These are phyloP conservation scores for Drosophila burlai DNA, from an alignment of 1,140 invertebrate genomes.

Conservation along the genomic window DNA sequence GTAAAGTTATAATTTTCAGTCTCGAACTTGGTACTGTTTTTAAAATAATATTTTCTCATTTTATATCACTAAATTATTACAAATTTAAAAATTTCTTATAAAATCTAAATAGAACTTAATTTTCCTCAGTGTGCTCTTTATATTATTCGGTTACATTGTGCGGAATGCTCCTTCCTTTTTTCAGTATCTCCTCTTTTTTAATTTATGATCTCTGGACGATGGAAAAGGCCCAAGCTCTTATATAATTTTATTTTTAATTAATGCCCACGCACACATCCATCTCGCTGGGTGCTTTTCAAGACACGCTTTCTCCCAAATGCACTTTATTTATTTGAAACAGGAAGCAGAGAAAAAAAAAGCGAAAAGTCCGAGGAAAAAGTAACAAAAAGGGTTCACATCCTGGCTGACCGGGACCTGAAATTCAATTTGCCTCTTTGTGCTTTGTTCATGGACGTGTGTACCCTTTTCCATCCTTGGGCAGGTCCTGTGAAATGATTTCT, in stretches of 20 bases:
- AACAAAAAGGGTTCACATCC: slow-evolving; percentile 43
- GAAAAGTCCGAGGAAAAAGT: slow-evolving; percentile 33
- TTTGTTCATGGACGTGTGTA: slow-evolving; percentile 15
- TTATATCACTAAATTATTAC: background rate
- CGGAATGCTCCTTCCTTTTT: slow-evolving; percentile 25
- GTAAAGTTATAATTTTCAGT: background rate
- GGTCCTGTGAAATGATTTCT: slow-evolving; percentile 45
- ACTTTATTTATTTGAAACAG: slow-evolving; percentile 25
- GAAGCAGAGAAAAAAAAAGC: background rate
- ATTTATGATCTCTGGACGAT: slow-evolving; percentile 66
- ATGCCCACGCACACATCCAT: slow-evolving; percentile 53
- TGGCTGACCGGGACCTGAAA: slow-evolving; percentile 43
- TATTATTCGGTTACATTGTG: slow-evolving; percentile 39
- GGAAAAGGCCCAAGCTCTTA: slow-evolving; percentile 33
- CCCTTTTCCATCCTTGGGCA: slow-evolving; percentile 21
- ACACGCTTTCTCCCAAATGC: slow-evolving; percentile 14
- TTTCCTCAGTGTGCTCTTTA: slow-evolving; percentile 8
- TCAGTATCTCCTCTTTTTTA: slow-evolving; percentile 41
- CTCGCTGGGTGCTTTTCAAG: slow-evolving; percentile 19
- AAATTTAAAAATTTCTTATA: background rate
- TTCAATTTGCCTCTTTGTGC: slow-evolving; percentile 67
- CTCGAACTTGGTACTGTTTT: background rate
- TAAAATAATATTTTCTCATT: background rate
- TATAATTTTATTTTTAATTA: slow-evolving; percentile 78
- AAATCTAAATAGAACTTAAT: background rate